Base-by-base conservation (phyloP, 2,797 vertebrate genomes). In the Cynodonichthys magdalenae region DNA sequence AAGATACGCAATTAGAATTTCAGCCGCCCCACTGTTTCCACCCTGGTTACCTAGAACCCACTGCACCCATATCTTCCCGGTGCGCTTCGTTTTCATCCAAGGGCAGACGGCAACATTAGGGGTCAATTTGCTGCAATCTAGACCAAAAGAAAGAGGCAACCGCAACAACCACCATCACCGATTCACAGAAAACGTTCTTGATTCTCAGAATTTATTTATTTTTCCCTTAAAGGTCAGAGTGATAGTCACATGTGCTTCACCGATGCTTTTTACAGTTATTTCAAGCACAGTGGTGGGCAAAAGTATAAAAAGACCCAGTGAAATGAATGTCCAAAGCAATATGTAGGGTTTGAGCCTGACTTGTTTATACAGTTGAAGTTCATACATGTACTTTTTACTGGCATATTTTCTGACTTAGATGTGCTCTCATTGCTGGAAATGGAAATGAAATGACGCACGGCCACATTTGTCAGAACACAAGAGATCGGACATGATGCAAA, bases 1-100 rank as follows among this genome's bases (percentile, higher is more conserved):
- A 83, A 77, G 80, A 81, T 67, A 79, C 75, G 77, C 55, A 69
- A 88, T 89, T 88, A 87, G 84, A 83, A 87, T 87, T 87, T 81
- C 75, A 76, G 83, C 63, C 20, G 8, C 72, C 86, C 79, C 66
- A 59, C 84, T 71, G 87, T 78, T 88, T 79, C 56, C 68, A 66
- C 82, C 56, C 17, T 50, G 24, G 75, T 80, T 82, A 80, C 75
- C 75, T 71, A 77, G 69, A 71, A 64, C 70, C 74, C 53, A 46
- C 61, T 75, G 65, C 75, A 84, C 59, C 77, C 71, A 70, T 71
- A 27, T 20, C 66, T 12, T 66, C 53, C 62, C 24, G 59, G 73
- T 64, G 68, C 57, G 77, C 45, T 29, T 24, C 19, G 9, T 39
- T 56, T 11, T 48, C 2, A 18, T 59, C 57, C 15, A 17, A 48